A percentile compares a stretch with the other conserved stretches of the same genome.
Conservation (phyloP, 2,888 invertebrate species). For the Volucella inanis region DNA sequence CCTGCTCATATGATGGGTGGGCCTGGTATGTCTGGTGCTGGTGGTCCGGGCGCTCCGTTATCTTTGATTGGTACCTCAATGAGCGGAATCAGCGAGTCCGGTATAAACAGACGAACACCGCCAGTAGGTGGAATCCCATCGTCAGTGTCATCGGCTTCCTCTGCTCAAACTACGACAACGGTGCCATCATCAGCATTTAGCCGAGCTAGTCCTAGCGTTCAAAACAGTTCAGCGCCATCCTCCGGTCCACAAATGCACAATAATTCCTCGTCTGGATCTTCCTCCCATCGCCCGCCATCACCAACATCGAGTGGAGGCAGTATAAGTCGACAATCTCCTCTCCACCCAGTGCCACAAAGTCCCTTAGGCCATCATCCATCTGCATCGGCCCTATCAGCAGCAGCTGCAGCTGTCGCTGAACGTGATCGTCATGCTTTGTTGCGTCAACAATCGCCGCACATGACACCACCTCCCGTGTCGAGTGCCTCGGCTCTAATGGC, state of each 20-base stretch:
- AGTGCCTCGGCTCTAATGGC: constrained; percentile 83
- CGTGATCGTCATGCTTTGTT: constrained; percentile 82
- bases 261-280: constrained; percentile 77
- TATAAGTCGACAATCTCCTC: constrained; percentile 82
- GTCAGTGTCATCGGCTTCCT: constrained; percentile 79
- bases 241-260: constrained; percentile 77
- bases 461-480: constrained; percentile 84
- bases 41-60: constrained; percentile 79
- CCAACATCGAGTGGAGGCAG: constrained; percentile 81
- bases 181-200: constrained; percentile 83
- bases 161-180: constrained; percentile 79
- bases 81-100: constrained; percentile 73
- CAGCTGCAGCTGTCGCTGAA: constrained; percentile 83
- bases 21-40: constrained; percentile 71
- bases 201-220: constrained; percentile 83
- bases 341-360: constrained; percentile 83
- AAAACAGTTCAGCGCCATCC: constrained; percentile 78
- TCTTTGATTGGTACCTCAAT: constrained; percentile 69
- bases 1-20: constrained; percentile 81
- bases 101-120: constrained; percentile 81
- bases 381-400: constrained; percentile 82
- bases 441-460: constrained; percentile 83
- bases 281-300: constrained; percentile 82
- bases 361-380: constrained; percentile 83
- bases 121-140: constrained; percentile 79